These are phyloP conservation scores for Drymodes brunneopygia DNA, from an alignment of 2,113 vertebrate genomes.

Conservation along the genomic window DNA sequence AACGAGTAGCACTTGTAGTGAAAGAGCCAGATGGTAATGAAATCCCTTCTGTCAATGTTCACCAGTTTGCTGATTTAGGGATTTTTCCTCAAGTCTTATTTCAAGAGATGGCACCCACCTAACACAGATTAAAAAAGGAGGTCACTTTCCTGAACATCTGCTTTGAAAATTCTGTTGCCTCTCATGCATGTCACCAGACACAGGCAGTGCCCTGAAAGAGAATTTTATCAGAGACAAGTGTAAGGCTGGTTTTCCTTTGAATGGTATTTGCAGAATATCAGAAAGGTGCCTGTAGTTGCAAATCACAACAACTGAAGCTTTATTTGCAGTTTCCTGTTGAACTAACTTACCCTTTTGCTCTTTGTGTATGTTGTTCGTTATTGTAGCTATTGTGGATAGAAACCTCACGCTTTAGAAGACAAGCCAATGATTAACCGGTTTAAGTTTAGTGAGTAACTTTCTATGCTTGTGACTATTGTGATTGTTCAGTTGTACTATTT, in stretches of 20 bases:
- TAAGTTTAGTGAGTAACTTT: conserved; percentile 51
- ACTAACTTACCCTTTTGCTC: conserved; percentile 6
- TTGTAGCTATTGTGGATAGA: conserved; percentile 35
- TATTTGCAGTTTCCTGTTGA: conserved; percentile 3
- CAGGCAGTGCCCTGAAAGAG: neutral
- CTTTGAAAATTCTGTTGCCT: neutral
- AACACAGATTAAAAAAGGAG: neutral
- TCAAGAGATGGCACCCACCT: neutral
- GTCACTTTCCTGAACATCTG: neutral
- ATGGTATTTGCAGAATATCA: neutral
- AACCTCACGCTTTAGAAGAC: neutral
- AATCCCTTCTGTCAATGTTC: neutral
- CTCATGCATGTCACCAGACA: neutral
- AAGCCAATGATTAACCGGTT: conserved; percentile 40
- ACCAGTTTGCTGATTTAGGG: neutral
- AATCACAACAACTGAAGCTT: neutral
- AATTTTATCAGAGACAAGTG: neutral
- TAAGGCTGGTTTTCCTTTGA: neutral
- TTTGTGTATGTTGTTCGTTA: neutral
- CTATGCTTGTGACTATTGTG: neutral
- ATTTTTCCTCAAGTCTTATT: neutral
- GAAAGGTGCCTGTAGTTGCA: neutral
- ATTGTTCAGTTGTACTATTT: neutral
- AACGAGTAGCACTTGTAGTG: conserved; percentile 79
- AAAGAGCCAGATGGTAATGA: conserved; percentile 89